These are phyloP conservation scores for Bellardia bayeri DNA, from an alignment of 2,888 invertebrate genomes.

Conservation along the genomic window DNA sequence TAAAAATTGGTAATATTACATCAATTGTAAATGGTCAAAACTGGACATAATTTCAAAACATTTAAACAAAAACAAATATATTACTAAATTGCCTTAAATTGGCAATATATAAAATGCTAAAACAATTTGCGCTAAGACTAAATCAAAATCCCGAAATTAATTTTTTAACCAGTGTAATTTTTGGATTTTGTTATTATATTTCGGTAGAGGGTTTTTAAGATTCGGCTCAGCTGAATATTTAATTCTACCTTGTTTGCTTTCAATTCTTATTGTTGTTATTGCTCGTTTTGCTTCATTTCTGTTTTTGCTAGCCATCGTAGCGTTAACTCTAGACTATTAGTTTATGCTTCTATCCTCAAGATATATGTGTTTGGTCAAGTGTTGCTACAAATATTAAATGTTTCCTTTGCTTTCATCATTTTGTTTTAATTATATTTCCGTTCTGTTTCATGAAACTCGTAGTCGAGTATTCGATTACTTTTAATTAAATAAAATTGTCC, in stretches of 20 bases:
- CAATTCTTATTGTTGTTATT: background rate
- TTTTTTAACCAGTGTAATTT: too few relatives aligned
- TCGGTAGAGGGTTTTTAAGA: too few relatives aligned
- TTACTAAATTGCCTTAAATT: too few relatives aligned
- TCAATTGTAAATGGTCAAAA: too few relatives aligned
- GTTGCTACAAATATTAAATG: conserved; percentile 36
- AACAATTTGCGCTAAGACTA: too few relatives aligned
- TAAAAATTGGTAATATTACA: too few relatives aligned
- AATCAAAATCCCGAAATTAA: too few relatives aligned
- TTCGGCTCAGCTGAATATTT: too few relatives aligned
- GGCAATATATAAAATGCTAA: too few relatives aligned
- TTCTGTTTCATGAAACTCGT: conserved; percentile 20
- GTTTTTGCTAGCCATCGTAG: background rate
- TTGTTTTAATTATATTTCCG: conserved; percentile 47
- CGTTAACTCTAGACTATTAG: conserved; percentile 26
- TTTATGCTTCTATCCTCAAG: conserved; percentile 32
- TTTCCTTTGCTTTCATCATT: conserved; percentile 38
- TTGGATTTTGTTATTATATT: too few relatives aligned
- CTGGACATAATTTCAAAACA: too few relatives aligned
- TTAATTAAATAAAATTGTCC: conserved; percentile 62
- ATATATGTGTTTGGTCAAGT: conserved; percentile 21
- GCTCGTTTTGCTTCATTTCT: background rate
- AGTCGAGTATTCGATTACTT: conserved; percentile 58
- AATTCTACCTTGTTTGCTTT: background rate
- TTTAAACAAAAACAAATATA: too few relatives aligned